Percentiles rank a stretch among this genome's conserved stretches.
phyloP scores from a whole-genome alignment of 2,888 invertebrate genomes.

The Apotomis capreana region DNA sequence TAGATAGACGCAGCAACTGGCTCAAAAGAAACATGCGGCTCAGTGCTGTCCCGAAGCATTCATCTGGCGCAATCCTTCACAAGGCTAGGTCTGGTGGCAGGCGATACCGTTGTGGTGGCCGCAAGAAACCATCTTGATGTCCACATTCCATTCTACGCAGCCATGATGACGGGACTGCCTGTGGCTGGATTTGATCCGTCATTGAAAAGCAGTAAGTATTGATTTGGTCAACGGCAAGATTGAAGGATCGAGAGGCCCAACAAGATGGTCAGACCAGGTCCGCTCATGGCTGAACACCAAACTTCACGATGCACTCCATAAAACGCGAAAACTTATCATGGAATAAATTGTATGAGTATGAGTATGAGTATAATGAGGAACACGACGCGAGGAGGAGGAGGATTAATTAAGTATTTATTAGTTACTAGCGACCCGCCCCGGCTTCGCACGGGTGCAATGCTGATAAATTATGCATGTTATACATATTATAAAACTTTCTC shows the following conservation, averaged over 20 bases:
- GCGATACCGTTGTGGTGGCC: constrained; percentile 64
- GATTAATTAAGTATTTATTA: no score
- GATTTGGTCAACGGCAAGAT: background rate
- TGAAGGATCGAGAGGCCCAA: no score
- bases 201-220: constrained; percentile 62
- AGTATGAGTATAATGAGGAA: no score
- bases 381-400: no score
- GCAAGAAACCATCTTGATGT: constrained; percentile 69
- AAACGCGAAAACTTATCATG: no score
- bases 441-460: no score
- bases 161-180: constrained; percentile 62
- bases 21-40: constrained; percentile 60
- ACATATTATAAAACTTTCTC: no score
- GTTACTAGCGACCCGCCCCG: no score
- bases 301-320: no score
- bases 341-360: no score
- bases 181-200: constrained; percentile 64
- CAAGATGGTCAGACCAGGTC: no score
- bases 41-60: constrained; percentile 61
- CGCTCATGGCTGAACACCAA: background rate
- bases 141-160: constrained; percentile 68
- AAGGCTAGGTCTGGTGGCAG: constrained; percentile 57
- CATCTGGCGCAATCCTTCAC: constrained; percentile 60
- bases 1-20: constrained; percentile 74
- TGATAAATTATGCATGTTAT: no score